A percentile compares a stretch with the other conserved stretches of the same genome.
Evolutionary conservation across 2,888 invertebrate species (phyloP).

Genomic region (Cosmia pyralina): DNA sequence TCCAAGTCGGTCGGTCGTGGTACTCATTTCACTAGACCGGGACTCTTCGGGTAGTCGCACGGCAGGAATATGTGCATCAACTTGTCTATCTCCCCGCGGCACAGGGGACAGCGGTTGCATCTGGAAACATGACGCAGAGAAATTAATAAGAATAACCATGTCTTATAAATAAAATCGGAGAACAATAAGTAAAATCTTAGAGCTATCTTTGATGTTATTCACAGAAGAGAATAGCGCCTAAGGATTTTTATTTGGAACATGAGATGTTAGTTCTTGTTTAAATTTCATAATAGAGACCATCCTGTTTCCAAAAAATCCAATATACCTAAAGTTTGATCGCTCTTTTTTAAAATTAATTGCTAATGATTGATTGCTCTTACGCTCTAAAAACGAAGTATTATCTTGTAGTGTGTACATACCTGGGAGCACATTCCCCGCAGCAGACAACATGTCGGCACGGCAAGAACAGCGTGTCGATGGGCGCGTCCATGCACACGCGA

Average conservation of each 20-base stretch:
- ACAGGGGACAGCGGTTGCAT: slow-evolving; percentile 94
- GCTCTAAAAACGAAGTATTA: too few relatives aligned
- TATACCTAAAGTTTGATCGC: too few relatives aligned
- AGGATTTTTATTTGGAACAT: background rate
- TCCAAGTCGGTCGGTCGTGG: slow-evolving; percentile 63
- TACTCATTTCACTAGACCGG: slow-evolving; percentile 82
- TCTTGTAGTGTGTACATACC: slow-evolving; percentile 75
- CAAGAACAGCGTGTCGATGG: slow-evolving; percentile 95
- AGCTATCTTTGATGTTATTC: too few relatives aligned
- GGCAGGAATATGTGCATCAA: slow-evolving; percentile 93
- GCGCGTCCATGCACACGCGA: slow-evolving; percentile 96
- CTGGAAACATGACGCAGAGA: slow-evolving; percentile 77
- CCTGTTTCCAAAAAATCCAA: too few relatives aligned
- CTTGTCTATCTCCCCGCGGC: slow-evolving; percentile 92
- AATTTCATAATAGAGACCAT: background rate
- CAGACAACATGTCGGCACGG: slow-evolving; percentile 97
- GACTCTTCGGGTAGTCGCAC: slow-evolving; percentile 87
- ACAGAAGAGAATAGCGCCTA: too few relatives aligned
- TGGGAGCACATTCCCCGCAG: slow-evolving; percentile 93
- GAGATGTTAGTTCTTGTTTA: background rate
- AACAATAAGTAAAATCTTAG: too few relatives aligned
- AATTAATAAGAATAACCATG: background rate
- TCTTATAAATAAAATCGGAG: background rate
- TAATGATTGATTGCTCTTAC: background rate
- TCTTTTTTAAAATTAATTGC: too few relatives aligned